A percentile compares a stretch with the other conserved stretches of the same genome.
These are phyloP conservation scores for Drosophila parthenogenetica DNA, from an alignment of 2,888 invertebrate genomes.

Conservation along the genomic window DNA sequence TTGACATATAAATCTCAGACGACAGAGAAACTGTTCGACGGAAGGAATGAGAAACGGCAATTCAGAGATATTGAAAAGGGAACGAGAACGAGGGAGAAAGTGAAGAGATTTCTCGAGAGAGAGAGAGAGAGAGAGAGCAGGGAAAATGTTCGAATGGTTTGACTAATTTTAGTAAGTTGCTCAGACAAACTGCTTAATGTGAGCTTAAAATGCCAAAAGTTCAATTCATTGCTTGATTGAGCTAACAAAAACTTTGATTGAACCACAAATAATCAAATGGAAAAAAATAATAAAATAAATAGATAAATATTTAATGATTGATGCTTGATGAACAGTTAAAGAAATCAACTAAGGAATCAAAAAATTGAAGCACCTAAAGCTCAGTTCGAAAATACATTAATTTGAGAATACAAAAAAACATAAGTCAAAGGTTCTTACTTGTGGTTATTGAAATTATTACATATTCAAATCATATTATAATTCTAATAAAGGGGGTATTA, in stretches of 20 bases:
- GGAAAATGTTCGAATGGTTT: slow-evolving; percentile 30
- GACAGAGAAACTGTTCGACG: slow-evolving; percentile 7
- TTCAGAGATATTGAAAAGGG: slow-evolving; percentile 1
- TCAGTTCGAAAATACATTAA: too few relatives aligned
- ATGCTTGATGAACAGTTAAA: too few relatives aligned
- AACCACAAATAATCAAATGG: not conserved
- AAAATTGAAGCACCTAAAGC: too few relatives aligned
- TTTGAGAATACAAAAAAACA: too few relatives aligned
- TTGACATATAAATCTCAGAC: slow-evolving; percentile 68
- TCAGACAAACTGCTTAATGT: slow-evolving; percentile 12
- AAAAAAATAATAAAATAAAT: too few relatives aligned
- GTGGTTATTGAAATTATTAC: too few relatives aligned
- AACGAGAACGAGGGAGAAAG: not conserved
- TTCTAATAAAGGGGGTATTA: too few relatives aligned
- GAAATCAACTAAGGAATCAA: too few relatives aligned
- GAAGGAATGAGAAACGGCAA: not conserved
- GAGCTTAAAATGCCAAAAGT: not conserved
- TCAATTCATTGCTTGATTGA: slow-evolving; percentile 17
- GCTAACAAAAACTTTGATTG: not conserved
- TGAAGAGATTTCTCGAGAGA: not conserved
- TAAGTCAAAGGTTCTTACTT: too few relatives aligned
- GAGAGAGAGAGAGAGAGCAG: not conserved
- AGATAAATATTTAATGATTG: too few relatives aligned
- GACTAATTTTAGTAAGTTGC: slow-evolving; percentile 43
- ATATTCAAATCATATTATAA: too few relatives aligned